Evolutionary conservation across 2,888 invertebrate species (phyloP).

Genomic region (Eurytoma adleriae): DNA sequence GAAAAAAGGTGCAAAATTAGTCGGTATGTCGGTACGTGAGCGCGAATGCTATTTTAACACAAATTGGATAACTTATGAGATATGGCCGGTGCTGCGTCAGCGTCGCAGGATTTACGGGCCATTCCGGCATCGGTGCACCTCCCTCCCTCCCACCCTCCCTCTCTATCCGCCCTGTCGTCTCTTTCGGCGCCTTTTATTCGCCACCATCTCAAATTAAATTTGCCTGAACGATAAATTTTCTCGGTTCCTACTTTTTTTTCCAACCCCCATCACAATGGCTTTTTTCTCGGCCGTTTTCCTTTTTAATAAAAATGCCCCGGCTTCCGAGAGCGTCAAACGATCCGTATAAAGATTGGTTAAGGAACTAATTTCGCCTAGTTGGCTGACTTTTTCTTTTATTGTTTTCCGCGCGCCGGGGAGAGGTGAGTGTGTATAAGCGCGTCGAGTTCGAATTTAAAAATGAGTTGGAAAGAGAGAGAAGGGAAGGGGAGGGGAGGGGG

Average conservation of each 20-base stretch:
- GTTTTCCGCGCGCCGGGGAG: neutral
- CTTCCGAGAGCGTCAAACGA: neutral
- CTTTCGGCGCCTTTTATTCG: conserved; percentile 55
- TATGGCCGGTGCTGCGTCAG: conserved; percentile 72
- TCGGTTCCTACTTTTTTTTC: conserved; percentile 11
- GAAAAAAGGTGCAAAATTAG: conserved; percentile 60
- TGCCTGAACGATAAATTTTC: conserved; percentile 64
- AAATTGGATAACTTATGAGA: conserved; percentile 75
- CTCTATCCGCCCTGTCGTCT: conserved; percentile 39
- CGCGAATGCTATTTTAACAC: conserved; percentile 72
- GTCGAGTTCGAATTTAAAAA: conserved; percentile 42
- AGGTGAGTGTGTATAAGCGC: neutral
- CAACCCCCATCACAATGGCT: conserved; percentile 21
- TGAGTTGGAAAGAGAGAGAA: conserved; percentile 38
- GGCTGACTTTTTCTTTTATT: conserved; percentile 10
- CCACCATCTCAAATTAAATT: conserved; percentile 65
- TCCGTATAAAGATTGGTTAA: conserved; percentile 28
- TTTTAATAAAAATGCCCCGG: neutral
- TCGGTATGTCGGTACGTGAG: conserved; percentile 39
- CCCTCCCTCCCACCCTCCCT: conserved; percentile 58
- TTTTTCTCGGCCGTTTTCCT: neutral
- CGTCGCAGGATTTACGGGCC: conserved; percentile 71
- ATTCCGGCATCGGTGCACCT: conserved; percentile 66
- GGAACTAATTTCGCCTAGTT: conserved; percentile 20
- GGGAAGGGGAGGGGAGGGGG: neutral